These are phyloP conservation scores for Callosobruchus maculatus DNA, from an alignment of 2,888 invertebrate species.

Conservation along the genomic window DNA sequence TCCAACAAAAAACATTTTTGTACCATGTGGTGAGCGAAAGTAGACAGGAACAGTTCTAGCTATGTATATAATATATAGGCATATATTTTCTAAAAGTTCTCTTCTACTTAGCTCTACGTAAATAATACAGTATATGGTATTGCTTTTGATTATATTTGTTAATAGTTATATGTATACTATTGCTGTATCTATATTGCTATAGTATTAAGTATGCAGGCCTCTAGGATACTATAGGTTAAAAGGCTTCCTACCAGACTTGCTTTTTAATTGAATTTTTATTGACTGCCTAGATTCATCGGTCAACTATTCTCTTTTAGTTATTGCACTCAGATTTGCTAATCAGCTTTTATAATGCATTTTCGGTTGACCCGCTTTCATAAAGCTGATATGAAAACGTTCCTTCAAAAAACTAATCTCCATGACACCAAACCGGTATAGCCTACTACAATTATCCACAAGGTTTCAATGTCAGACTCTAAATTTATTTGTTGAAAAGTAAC, in stretches of 20 bases:
- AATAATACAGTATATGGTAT: slow-evolving; percentile 46
- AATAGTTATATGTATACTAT: slow-evolving; percentile 41
- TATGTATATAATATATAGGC: slow-evolving; percentile 4
- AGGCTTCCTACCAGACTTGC: neutral
- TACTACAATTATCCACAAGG: no score
- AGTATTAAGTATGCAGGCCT: slow-evolving; percentile 45
- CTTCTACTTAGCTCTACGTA: slow-evolving; percentile 40
- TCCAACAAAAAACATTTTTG: neutral
- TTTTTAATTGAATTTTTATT: slow-evolving; percentile 15
- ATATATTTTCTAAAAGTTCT: slow-evolving; percentile 28
- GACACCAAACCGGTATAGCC: no score
- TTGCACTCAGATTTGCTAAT: no score
- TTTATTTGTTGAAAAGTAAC: no score
- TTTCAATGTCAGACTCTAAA: no score
- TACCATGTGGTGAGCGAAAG: neutral
- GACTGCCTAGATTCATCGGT: slow-evolving; percentile 15
- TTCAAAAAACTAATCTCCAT: no score
- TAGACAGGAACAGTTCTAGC: slow-evolving; percentile 1
- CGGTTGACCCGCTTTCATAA: no score
- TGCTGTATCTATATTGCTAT: slow-evolving; percentile 50
- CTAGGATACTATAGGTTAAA: slow-evolving; percentile 16
- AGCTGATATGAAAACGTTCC: neutral
- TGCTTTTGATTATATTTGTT: slow-evolving; percentile 46
- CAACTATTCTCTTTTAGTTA: no score
- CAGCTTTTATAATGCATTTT: no score